Evolutionary conservation across 2,113 vertebrate species (phyloP), one percentile per base, ranked within the genome.

Genomic region (Eulemur rufifrons): DNA sequence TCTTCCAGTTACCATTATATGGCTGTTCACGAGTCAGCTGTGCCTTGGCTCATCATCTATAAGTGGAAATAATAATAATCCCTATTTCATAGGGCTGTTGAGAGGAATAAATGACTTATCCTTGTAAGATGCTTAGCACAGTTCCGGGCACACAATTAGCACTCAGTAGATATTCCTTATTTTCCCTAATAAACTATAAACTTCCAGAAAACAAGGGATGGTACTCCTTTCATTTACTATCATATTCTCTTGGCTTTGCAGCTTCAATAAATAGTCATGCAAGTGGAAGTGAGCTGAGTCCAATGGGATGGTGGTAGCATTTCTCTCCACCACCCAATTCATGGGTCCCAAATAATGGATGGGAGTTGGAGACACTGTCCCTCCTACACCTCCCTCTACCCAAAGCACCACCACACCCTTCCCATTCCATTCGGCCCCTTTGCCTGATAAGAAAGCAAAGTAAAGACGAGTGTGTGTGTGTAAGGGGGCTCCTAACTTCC

Each of bases 21-120:
- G 45, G 42, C 27, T 54, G 78, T 89, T n/a, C 56, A n/a, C n/a
- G 82, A 73, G 73, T 45, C 88, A 87, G 59, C 47, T 88, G 37
- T 89, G 66, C 73, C 42, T 96, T 68, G 90, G 80, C 25, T 94
- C 56, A 25, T 45, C 1, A 0, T 52, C 87, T 42, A 32, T 71
- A 80, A 86, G 29, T 20, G 29, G 71, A 89, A 95, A 81, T 50
- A 56, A 77, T 88, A 93, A 86, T 45, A 82, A 81, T 69, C 61
- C 50, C 59, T 87, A 85, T n/a, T 56, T 94, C 50, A 66, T 23
- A 54, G 50, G 32, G 42, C n/a, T 73, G 32, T 92, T 80, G 56
- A 76, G 45, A 92, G 63, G 37, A 94, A 94, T 85, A 96, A 86
- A 83, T 64, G 47, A 89, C 42, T 42, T 27, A 7, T 20, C 47